Evolutionary conservation across 2,113 vertebrate genomes (phyloP).

Genomic region (Tachycineta bicolor): DNA sequence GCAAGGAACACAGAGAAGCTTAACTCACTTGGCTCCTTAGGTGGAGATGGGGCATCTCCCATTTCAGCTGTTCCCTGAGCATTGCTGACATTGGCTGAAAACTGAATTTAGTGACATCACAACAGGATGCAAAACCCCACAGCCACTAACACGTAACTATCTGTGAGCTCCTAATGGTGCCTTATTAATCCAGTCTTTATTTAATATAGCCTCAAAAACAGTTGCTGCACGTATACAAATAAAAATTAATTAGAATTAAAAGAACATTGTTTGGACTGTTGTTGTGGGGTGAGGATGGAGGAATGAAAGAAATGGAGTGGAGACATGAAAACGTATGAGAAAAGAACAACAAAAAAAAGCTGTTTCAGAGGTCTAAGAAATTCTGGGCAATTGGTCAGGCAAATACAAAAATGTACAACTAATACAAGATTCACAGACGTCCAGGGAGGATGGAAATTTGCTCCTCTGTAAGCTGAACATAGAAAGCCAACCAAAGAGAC

Average conservation of each 20-base stretch:
- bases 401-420: neutral
- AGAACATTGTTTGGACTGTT: neutral
- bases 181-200: neutral
- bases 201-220: neutral
- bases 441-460: neutral
- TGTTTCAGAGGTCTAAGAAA: neutral
- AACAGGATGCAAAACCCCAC: neutral
- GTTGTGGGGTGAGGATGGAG: neutral
- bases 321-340: neutral
- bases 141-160: neutral
- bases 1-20: neutral
- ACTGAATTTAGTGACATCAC: neutral
- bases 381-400: neutral
- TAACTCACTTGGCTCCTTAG: neutral
- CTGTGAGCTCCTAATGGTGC: neutral
- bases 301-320: neutral
- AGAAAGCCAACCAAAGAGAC: neutral
- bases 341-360: neutral
- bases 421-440: rapidly evolving
- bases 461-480: neutral
- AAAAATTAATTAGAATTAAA: neutral
- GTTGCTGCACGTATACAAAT: neutral
- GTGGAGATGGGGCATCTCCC: neutral
- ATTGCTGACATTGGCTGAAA: neutral
- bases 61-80: neutral